Evolutionary conservation across 1,140 invertebrate genomes (phyloP).

Genomic region (Drosophila neocordata): DNA sequence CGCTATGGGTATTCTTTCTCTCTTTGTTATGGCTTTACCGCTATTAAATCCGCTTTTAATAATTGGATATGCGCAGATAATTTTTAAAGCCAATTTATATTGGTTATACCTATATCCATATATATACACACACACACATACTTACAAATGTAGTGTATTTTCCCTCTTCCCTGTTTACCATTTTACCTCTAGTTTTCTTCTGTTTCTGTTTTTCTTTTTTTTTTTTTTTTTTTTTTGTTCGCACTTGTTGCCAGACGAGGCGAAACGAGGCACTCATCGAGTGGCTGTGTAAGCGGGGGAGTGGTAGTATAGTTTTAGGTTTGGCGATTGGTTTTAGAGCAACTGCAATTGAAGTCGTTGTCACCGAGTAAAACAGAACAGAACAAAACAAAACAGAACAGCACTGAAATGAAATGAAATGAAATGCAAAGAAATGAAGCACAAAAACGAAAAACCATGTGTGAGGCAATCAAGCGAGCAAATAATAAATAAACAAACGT

Average conservation of each 20-base stretch:
- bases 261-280: conserved; percentile 39
- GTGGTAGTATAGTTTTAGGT: background rate
- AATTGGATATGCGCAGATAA: conserved; percentile 62
- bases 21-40: conserved; percentile 42
- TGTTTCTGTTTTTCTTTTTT: background rate
- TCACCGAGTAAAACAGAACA: background rate
- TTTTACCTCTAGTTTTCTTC: background rate
- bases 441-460: conserved; percentile 35
- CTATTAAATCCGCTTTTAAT: conserved; percentile 32
- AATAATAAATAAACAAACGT: conserved; percentile 81
- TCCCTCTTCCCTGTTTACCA: too few species aligned
- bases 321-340: background rate
- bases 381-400: background rate
- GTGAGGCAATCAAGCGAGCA: conserved; percentile 62
- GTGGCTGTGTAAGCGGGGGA: too few species aligned
- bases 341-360: conserved; percentile 45
- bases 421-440: background rate
- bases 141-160: too few species aligned
- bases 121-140: background rate
- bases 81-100: conserved; percentile 63
- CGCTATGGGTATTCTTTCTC: background rate
- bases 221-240: background rate
- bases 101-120: conserved; percentile 23
- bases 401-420: background rate
- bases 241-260: conserved; percentile 53